These are phyloP conservation scores for Halcyon badia DNA, from an alignment of 2,797 vertebrate species.

Conservation along the genomic window DNA sequence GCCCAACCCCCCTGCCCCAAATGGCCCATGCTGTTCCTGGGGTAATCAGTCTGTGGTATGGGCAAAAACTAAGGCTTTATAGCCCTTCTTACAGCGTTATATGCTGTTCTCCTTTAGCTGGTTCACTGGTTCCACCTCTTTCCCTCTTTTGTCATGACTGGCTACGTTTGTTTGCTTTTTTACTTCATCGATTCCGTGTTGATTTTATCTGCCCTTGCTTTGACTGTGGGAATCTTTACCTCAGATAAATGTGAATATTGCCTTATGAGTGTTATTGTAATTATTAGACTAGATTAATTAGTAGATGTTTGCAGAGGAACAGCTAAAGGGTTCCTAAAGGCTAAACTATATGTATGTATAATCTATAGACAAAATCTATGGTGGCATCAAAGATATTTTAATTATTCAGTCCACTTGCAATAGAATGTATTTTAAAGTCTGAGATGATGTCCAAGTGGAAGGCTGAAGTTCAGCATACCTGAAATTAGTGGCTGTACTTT, in stretches of 20 bases:
- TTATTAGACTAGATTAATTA: not conserved
- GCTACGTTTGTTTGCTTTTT: not conserved
- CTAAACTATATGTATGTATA: not conserved
- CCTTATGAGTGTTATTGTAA: not conserved
- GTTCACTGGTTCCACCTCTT: not conserved
- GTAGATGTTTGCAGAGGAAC: not conserved
- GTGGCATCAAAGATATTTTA: not conserved
- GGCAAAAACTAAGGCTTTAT: not conserved
- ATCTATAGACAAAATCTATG: not conserved
- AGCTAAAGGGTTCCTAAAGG: not conserved
- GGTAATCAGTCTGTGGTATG: not conserved
- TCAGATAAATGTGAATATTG: not conserved
- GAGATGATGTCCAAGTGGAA: not conserved
- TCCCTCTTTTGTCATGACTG: not conserved
- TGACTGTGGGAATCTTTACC: not conserved
- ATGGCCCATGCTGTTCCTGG: not conserved
- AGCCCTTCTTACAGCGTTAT: not conserved
- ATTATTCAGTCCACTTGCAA: not conserved
- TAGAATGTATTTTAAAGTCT: not conserved
- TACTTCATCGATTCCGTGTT: not conserved
- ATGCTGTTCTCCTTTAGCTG: not conserved
- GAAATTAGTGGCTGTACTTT: not conserved
- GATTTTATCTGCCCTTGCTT: not conserved
- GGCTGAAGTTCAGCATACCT: not conserved
- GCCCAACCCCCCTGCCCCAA: not conserved